Evolutionary conservation across 1,140 invertebrate genomes (phyloP).

Genomic region (Cotesia glomerata): DNA sequence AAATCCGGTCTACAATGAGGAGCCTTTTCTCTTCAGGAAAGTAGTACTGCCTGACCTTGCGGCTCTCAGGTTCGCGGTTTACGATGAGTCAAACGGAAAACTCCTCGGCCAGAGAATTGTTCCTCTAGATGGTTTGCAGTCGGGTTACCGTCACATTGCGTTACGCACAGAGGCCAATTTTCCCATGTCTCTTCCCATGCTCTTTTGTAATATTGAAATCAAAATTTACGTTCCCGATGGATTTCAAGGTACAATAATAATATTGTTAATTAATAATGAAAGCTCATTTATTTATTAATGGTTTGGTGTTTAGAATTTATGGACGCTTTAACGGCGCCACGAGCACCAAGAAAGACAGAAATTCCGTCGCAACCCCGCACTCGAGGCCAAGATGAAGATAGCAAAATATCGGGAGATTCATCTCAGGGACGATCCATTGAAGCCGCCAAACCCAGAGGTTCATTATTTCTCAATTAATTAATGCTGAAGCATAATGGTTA

Average conservation of each 20-base stretch:
- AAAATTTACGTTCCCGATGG: slow-evolving; percentile 99
- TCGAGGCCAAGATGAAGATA: slow-evolving; percentile 56
- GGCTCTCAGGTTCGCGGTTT: slow-evolving; percentile 96
- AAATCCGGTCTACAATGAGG: slow-evolving; percentile 98
- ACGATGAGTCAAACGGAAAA: slow-evolving; percentile 94
- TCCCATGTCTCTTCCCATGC: slow-evolving; percentile 96
- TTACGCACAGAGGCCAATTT: slow-evolving; percentile 98
- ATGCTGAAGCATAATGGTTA: slow-evolving; percentile 21
- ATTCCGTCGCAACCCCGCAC: slow-evolving; percentile 54
- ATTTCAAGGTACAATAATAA: slow-evolving; percentile 77
- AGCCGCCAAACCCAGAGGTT: slow-evolving; percentile 54
- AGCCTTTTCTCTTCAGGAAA: slow-evolving; percentile 97
- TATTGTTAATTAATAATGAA: not conserved
- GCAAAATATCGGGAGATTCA: slow-evolving; percentile 49
- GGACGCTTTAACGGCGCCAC: slow-evolving; percentile 95
- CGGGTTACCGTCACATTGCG: slow-evolving; percentile 97
- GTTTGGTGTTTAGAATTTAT: slow-evolving; percentile 82
- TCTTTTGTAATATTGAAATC: slow-evolving; percentile 98
- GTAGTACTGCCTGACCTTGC: slow-evolving; percentile 97
- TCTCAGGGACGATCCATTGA: slow-evolving; percentile 51
- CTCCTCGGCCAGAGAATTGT: slow-evolving; percentile 96
- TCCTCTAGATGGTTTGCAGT: slow-evolving; percentile 95
- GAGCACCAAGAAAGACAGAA: slow-evolving; percentile 74
- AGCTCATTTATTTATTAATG: not conserved
- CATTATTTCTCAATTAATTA: slow-evolving; percentile 25